Evolutionary conservation across 2,888 invertebrate genomes (phyloP).

Genomic region (Octodonta nipae): DNA sequence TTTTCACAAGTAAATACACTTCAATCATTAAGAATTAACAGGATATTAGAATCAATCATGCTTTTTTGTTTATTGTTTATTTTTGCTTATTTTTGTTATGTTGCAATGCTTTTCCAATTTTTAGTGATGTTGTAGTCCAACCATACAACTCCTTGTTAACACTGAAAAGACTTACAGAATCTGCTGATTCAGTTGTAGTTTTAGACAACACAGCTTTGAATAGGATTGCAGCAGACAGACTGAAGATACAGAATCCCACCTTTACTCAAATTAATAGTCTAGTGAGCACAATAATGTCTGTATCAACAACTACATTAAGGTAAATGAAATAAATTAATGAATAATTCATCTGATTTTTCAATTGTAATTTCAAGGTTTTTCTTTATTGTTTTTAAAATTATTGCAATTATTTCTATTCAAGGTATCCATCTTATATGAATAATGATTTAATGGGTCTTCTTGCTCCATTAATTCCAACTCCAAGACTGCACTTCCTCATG

Average conservation of each 20-base stretch:
- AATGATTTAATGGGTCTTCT: conserved; percentile 91
- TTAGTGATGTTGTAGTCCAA: conserved; percentile 87
- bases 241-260: conserved; percentile 90
- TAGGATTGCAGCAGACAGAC: conserved; percentile 79
- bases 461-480: conserved; percentile 91
- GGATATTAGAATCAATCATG: too few species aligned
- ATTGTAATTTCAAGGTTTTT: too few species aligned
- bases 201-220: conserved; percentile 95
- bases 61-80: too few species aligned
- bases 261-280: conserved; percentile 94
- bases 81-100: too few species aligned
- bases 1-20: too few species aligned
- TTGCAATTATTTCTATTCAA: conserved; percentile 26
- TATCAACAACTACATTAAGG: conserved; percentile 88
- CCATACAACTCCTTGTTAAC: conserved; percentile 94
- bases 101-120: too few species aligned
- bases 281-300: conserved; percentile 97
- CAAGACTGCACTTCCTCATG: conserved; percentile 96
- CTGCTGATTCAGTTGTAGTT: conserved; percentile 93
- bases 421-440: conserved; percentile 96
- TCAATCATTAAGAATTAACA: too few species aligned
- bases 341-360: too few species aligned
- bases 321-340: conserved; percentile 24
- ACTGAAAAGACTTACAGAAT: conserved; percentile 81
- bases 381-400: too few species aligned